Conservation (phyloP, 2,797 vertebrate species). For the Muraenolepis orangiensis region DNA sequence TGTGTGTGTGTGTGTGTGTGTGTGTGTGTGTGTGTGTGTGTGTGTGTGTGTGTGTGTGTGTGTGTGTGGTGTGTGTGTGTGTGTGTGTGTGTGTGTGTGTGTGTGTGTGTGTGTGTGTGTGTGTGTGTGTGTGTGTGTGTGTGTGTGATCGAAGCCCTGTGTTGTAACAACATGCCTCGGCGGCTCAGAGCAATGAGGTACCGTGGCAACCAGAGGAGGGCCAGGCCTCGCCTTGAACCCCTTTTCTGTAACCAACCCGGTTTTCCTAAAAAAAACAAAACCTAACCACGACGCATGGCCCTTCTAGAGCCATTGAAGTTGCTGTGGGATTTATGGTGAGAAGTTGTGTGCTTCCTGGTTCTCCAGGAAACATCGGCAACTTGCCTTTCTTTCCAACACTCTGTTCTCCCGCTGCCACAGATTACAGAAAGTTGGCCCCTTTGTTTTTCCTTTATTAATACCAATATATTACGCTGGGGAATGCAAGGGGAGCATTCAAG, state of each 20-base stretch:
- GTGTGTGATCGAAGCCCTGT: too few species aligned
- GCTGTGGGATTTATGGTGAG: constrained; percentile 71
- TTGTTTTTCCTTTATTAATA: constrained; percentile 77
- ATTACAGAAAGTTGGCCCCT: constrained; percentile 69
- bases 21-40: too few species aligned
- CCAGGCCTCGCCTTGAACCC: constrained; percentile 49
- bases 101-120: constrained; percentile 37
- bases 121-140: not conserved
- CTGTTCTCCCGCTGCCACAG: constrained; percentile 59
- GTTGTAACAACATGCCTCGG: too few species aligned
- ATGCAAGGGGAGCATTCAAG: constrained; percentile 48
- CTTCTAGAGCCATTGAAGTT: constrained; percentile 56
- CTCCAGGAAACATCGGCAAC: constrained; percentile 63
- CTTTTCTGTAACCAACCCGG: constrained; percentile 67
- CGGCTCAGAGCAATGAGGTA: constrained; percentile 62
- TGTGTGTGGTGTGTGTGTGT: constrained; percentile 4
- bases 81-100: constrained; percentile 34
- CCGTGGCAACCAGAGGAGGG: constrained; percentile 60
- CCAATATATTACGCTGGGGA: constrained; percentile 71
- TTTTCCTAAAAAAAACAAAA: too few species aligned
- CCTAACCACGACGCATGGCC: constrained; percentile 53
- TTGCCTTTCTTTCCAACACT: constrained; percentile 33
- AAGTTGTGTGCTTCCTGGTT: constrained; percentile 58
- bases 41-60: constrained; percentile 54
- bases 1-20: constrained; percentile 7